Base-by-base conservation (phyloP, 2,113 vertebrate genomes). In the Pungitius pungitius region DNA sequence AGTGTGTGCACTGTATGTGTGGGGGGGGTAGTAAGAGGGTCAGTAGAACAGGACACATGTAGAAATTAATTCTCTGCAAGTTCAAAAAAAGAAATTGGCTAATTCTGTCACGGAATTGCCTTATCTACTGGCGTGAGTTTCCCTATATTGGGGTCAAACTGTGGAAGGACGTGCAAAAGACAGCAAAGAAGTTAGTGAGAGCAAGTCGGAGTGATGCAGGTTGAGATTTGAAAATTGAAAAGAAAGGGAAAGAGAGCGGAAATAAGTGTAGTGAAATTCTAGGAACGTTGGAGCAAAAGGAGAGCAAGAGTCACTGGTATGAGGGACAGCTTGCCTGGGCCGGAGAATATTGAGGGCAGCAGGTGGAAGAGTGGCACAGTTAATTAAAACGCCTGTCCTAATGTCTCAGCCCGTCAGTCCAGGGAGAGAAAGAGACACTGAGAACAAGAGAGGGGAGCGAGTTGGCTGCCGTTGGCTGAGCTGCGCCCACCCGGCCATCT, bases 361-460 rank as follows among this genome's bases (percentile, higher is more conserved):
- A 92, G 91, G 90, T 93, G 91, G 90, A 93, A 87, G 92, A 90
- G 85, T 91, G 91, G 91, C 88, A 91, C 87, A 91, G 90, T 90
- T 93, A 92, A 91, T 93, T 93, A 92, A 92, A 92, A 91, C 80
- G 92, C 90, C 90, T 90, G 87, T 87, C 90, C 90, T 91, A 92
- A 91, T 92, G 89, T 92, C 87, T 91, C 85, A 87, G 88, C 87
- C 87, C 81, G 88, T 90, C 90, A 93, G 90, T 91, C 90, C 74
- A 89, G 81, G 91, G 40, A 45, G 75, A 63, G 74, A 40, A 75
- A 66, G 57, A 66, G 65, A 39, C 39, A 49, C 69, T 78, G 83
- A 81, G 75, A 66, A 65, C 55, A 81, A 68, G 81, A 71, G 69
- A 49, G 22, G 35, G 73, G 75, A 42, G 75, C 80, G 82, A 62